phyloP scores from a whole-genome alignment of 2,797 vertebrate genomes.

The Typhlichthys subterraneus region DNA sequence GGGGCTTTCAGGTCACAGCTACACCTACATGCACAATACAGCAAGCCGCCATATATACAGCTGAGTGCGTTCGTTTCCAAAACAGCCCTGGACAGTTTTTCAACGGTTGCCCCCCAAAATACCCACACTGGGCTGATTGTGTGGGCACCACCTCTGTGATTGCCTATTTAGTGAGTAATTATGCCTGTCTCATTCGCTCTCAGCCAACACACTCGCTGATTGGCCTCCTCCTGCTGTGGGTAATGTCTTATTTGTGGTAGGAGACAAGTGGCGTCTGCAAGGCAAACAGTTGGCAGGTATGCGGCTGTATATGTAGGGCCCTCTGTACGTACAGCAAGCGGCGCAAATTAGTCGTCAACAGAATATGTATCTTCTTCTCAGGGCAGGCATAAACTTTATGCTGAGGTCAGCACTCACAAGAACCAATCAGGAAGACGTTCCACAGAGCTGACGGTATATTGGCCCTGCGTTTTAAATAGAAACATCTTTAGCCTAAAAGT shows the following conservation, averaged over 20 bases:
- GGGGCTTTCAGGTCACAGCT: too few species aligned
- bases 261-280: conserved; percentile 33
- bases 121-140: conserved; percentile 66
- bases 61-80: conserved; percentile 20
- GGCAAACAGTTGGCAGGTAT: conserved; percentile 21
- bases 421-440: too few species aligned
- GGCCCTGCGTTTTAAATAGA: too few species aligned
- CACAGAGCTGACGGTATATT: too few species aligned
- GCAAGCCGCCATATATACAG: conserved; percentile 20
- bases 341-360: not conserved
- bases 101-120: conserved; percentile 59
- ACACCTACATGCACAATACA: too few species aligned
- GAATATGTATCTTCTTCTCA: not conserved
- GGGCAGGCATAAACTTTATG: not conserved
- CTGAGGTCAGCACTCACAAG: too few species aligned
- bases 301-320: not conserved
- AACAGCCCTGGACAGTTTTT: conserved; percentile 39
- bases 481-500: too few species aligned
- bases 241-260: conserved; percentile 75
- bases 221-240: conserved; percentile 71
- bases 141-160: conserved; percentile 64
- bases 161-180: conserved; percentile 75
- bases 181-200: conserved; percentile 62
- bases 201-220: conserved; percentile 69
- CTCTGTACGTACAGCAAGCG: too few species aligned